phyloP scores from a whole-genome alignment of 2,888 invertebrate genomes.

The Harpalus rufipes region DNA sequence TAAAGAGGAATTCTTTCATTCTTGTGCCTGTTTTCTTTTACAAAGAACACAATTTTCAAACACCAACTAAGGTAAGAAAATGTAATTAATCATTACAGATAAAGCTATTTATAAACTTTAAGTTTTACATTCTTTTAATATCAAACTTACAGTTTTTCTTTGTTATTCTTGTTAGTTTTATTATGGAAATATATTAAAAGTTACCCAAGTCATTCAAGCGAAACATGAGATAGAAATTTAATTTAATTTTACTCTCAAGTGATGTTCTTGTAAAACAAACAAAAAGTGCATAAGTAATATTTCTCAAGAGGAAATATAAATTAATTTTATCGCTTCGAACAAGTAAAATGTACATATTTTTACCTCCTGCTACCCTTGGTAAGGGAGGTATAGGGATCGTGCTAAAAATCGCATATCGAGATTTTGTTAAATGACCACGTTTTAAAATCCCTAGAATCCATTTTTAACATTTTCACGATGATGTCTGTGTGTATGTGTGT shows the following conservation, averaged over 20 bases:
- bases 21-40: constrained; percentile 8
- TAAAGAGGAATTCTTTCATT: constrained; percentile 3
- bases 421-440: no score
- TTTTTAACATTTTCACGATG: no score
- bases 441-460: no score
- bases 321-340: no score
- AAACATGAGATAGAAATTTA: not conserved
- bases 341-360: no score
- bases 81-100: not conserved
- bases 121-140: constrained; percentile 4
- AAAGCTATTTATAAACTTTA: not conserved
- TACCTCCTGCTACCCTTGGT: no score
- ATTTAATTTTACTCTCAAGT: not conserved
- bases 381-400: no score
- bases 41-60: constrained; percentile 5
- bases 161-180: not conserved
- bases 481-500: no score
- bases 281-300: no score
- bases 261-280: no score
- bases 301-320: no score
- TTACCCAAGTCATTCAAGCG: not conserved
- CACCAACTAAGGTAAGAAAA: not conserved
- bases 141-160: not conserved
- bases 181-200: not conserved
- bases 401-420: no score